Evolutionary conservation across 1,140 invertebrate genomes (phyloP).

Genomic region (Leguminivora glycinivorella): DNA sequence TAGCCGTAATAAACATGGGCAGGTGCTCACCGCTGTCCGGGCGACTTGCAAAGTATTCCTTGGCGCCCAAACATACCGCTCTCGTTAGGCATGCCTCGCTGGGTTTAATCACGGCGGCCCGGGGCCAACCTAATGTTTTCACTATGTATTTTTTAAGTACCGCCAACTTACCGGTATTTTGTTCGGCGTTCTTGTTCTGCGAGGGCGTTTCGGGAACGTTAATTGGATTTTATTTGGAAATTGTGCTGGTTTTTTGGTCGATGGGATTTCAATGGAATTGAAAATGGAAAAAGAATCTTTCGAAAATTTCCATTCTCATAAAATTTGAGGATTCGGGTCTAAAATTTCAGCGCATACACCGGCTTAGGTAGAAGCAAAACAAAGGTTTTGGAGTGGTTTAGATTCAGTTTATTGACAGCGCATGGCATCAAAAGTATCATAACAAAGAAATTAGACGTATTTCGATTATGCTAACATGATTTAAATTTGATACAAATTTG

Average conservation of each 20-base stretch:
- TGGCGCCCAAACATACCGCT: slow-evolving; percentile 62
- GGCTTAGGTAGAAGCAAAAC: not conserved
- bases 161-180: slow-evolving; percentile 39
- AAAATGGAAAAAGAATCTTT: slow-evolving; percentile 16
- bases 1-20: slow-evolving; percentile 53
- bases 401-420: not conserved
- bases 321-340: not conserved
- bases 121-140: slow-evolving; percentile 66
- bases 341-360: not conserved
- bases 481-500: too few relatives aligned
- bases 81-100: slow-evolving; percentile 73
- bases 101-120: slow-evolving; percentile 71
- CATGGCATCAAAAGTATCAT: not conserved
- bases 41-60: slow-evolving; percentile 69
- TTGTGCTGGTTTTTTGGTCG: slow-evolving; percentile 23
- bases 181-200: slow-evolving; percentile 33
- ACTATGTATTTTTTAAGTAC: slow-evolving; percentile 74
- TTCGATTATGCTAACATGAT: too few relatives aligned
- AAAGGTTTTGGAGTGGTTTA: not conserved
- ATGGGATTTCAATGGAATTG: slow-evolving; percentile 26
- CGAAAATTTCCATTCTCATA: not conserved
- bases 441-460: too few relatives aligned
- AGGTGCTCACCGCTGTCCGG: slow-evolving; percentile 48
- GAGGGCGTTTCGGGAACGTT: slow-evolving; percentile 25
- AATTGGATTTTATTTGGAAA: slow-evolving; percentile 31